Evolutionary conservation across 2,888 invertebrate species (phyloP), one percentile per base, ranked within the genome.

Genomic region (Diarsia brunnea): DNA sequence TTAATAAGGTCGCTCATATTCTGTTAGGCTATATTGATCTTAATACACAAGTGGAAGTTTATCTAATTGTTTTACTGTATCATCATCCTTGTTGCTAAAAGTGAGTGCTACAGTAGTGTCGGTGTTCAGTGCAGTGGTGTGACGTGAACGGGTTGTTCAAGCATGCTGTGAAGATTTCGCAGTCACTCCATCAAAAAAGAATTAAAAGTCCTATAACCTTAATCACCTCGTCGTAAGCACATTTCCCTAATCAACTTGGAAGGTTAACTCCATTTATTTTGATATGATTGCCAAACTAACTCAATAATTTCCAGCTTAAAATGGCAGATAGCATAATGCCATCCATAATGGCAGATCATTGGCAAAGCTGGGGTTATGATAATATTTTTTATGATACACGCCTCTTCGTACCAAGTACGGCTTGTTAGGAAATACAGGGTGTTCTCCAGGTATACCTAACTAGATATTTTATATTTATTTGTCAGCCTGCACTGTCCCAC

Each of bases 311-410:
- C 55, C 19, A 81, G 72, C 45, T 71, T 76, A n/a, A 12, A 88
- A 16, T 72, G 71, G 90, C 87, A 14, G 88, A 16, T 73, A 70
- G 90, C 87, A 91, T 91, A 84, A 83, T 21, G 51, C 78, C 87
- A 58, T 93, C 85, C 90, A 90, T 89, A 89, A 91, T 87, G 89
- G 91, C 95, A 92, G 95, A 95, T 94, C 93, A 94, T 92, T 94
- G 93, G 94, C 95, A 89, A 95, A 95, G 92, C 88, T 90, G 80
- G 82, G 90, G 91, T 92, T 95, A 93, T 94, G 93, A 95, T 94
- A 92, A 91, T 92, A 94, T 96, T 96, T 95, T 96, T 96, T 96
- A 96, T 92, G 94, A 95, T 93, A 92, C 95, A 94, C 94, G 93
- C 93, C 84, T 89, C 84, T 84, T 91, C 94, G 96, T 96, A 94